Evolutionary conservation across 2,888 invertebrate genomes (phyloP).

Genomic region (Sminthurinus aureus): DNA sequence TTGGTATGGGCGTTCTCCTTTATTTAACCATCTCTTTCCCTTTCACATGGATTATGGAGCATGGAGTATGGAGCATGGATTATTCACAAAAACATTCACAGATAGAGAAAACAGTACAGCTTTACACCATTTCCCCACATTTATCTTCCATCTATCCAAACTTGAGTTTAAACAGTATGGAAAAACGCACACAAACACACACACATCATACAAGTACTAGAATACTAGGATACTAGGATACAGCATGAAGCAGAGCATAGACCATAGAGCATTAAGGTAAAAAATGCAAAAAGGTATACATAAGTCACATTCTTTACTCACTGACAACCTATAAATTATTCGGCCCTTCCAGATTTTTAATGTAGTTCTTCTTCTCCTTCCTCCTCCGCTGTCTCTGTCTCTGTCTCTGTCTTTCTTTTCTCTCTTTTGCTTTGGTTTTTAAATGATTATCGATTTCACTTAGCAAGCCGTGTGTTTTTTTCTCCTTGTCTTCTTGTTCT

Average conservation of each 20-base stretch:
- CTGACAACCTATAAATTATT: conserved; percentile 40
- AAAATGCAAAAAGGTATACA: conserved; percentile 32
- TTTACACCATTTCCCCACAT: not conserved
- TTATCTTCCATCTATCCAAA: not conserved
- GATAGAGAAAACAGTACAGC: not conserved
- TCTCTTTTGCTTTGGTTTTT: not conserved
- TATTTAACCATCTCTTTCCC: conserved; percentile 20
- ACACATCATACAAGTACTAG: too few relatives aligned
- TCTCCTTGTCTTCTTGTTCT: not conserved
- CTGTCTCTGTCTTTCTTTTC: not conserved
- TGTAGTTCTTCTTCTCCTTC: conserved; percentile 5
- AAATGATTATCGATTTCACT: not conserved
- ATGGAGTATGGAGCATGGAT: not conserved
- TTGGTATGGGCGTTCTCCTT: conserved; percentile 21
- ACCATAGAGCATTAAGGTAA: not conserved
- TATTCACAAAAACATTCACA: too few relatives aligned
- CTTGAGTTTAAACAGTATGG: not conserved
- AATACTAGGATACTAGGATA: too few relatives aligned
- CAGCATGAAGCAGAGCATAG: too few relatives aligned
- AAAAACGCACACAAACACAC: too few relatives aligned
- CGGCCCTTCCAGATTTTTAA: conserved; percentile 13
- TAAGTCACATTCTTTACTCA: conserved; percentile 24
- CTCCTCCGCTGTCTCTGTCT: not conserved
- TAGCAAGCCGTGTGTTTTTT: not conserved
- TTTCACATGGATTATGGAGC: not conserved